Base-by-base conservation (phyloP, 2,888 invertebrate species). In the Bruchidius siliquastri region DNA sequence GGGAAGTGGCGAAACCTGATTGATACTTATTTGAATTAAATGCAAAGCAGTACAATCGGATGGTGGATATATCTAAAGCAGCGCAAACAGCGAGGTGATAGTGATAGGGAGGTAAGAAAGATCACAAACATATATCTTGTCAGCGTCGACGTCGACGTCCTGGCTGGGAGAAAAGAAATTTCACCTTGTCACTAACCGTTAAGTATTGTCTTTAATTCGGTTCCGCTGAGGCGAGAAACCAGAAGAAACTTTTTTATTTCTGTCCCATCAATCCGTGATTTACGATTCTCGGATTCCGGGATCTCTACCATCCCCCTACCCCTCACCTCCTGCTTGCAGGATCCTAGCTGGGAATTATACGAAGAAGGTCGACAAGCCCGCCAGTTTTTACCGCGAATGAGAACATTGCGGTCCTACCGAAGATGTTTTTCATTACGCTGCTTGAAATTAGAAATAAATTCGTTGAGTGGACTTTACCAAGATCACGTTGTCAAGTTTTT, bases 81-180 rank as follows among this genome's bases (percentile, higher is more conserved):
- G 18, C 49, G 49, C 49, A 49, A 49, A 49, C 49, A 49, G 49
- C 49, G 49, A 49, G 49, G 49, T 74, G 72, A 77, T 76, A 74
- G 49, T 74, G 72, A 77, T 76, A 74, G 75, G 77, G 72, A 76
- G 75, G 77, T 77, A 76, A 83, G 82, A 84, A 81, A 81, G 82
- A 84, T 83, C 78, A 78, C 81, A 76, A 77, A 78, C 83, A 84
- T 84, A 80, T 79, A 81, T 84, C 84, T 84, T 83, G 83, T 83
- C 81, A 81, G 76, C 72, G 77, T 71, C 74, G 73, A 74, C 74
- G 21, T 18, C 21, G 69, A 26, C 13, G 6, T 30, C 30, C 8
- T 3, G 49, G 49, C 49, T 18, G 49, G 49, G 18, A 49, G 49
- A 49, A 49, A 49, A 49, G 69, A 68, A 67, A 68, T 72, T 68